These are phyloP conservation scores for Aproaerema taeniolella DNA, from an alignment of 2,888 invertebrate genomes.

Conservation along the genomic window DNA sequence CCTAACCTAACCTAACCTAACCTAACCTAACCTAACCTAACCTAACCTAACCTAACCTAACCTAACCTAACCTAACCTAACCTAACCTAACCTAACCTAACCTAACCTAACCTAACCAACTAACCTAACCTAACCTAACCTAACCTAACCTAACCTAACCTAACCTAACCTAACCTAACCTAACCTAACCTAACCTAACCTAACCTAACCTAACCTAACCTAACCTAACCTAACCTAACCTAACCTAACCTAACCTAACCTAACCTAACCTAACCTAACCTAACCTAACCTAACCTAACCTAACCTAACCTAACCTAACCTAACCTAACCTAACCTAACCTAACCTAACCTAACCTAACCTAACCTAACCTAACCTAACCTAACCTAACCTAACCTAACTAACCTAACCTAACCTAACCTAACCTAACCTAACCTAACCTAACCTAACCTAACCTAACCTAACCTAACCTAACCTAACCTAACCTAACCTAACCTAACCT, in stretches of 20 bases:
- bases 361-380: constrained; percentile 6
- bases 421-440: neutral
- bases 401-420: neutral
- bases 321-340: constrained; percentile 8
- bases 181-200: constrained; percentile 14
- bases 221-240: constrained; percentile 14
- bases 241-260: constrained; percentile 15
- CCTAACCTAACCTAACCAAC: constrained; percentile 8
- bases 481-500: neutral
- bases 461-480: neutral
- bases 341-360: constrained; percentile 6
- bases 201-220: constrained; percentile 15
- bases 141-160: constrained; percentile 10
- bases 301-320: constrained; percentile 10
- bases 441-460: constrained; percentile 11
- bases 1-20: constrained; percentile 11
- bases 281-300: constrained; percentile 10
- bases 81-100: constrained; percentile 10
- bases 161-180: constrained; percentile 14
- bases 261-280: constrained; percentile 15
- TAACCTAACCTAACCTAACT: constrained; percentile 5
- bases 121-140: constrained; percentile 7
- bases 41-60: constrained; percentile 10
- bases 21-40: constrained; percentile 10
- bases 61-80: constrained; percentile 11